A percentile compares a stretch with the other conserved stretches of the same genome.
Evolutionary conservation across 2,888 invertebrate genomes (phyloP).

Genomic region (Punctoribates punctum): DNA sequence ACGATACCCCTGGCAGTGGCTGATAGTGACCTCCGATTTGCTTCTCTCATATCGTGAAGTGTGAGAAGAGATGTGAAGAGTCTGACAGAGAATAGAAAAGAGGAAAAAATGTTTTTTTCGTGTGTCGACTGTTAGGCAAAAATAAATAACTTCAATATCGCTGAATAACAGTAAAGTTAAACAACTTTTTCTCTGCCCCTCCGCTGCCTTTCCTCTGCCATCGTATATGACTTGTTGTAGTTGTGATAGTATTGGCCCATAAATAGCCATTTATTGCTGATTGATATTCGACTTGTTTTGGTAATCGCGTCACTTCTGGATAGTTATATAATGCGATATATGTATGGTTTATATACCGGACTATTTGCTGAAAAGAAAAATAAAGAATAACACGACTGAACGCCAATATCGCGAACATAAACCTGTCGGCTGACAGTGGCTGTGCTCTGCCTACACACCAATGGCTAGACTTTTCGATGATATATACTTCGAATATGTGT

Average conservation of each 20-base stretch:
- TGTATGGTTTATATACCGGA: not conserved
- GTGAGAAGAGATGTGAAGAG: not conserved
- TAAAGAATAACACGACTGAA: not conserved
- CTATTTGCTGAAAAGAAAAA: not conserved
- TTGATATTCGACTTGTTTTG: constrained; percentile 22
- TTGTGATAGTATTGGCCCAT: constrained; percentile 29
- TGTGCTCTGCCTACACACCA: not conserved
- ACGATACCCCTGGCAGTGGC: no score
- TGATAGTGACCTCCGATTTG: constrained; percentile 16
- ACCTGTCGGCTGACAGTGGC: not conserved
- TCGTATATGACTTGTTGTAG: not conserved
- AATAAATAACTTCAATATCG: constrained; percentile 34
- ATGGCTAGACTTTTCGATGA: not conserved
- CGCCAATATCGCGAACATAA: not conserved
- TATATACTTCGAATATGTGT: not conserved
- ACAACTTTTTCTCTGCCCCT: not conserved
- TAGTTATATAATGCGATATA: not conserved
- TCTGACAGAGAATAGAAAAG: not conserved
- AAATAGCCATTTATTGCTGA: constrained; percentile 31
- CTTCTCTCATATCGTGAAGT: constrained; percentile 10
- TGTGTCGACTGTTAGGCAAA: not conserved
- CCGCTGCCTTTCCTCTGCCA: no score
- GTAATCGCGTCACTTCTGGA: not conserved
- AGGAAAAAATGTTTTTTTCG: constrained; percentile 3
- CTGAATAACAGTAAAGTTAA: constrained; percentile 31